A percentile compares a stretch with the other conserved stretches of the same genome.
phyloP scores from a whole-genome alignment of 2,888 invertebrate genomes.

The Antheraea assamensis region DNA sequence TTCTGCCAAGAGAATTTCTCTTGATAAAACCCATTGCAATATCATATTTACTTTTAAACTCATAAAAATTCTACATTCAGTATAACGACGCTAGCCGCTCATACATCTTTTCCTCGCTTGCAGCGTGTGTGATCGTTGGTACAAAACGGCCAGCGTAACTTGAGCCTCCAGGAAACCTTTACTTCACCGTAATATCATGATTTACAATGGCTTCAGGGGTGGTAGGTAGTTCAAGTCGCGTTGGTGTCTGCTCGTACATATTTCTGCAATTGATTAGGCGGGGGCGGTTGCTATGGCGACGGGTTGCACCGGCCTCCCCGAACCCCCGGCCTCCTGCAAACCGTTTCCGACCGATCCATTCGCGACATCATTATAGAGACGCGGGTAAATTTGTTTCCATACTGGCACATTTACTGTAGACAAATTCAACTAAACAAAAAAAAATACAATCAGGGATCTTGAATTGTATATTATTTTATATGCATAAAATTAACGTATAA shows the following conservation, averaged over 20 bases:
- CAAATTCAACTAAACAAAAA: neutral
- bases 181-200: slow-evolving; percentile 22
- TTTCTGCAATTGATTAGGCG: slow-evolving; percentile 83
- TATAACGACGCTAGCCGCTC: slow-evolving; percentile 29
- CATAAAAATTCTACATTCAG: slow-evolving; percentile 6
- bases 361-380: slow-evolving; percentile 47
- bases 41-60: slow-evolving; percentile 5
- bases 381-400: slow-evolving; percentile 30
- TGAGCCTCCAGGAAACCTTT: slow-evolving; percentile 41
- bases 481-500: neutral
- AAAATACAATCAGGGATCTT: neutral
- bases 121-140: slow-evolving; percentile 37
- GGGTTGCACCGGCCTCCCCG: slow-evolving; percentile 46
- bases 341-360: slow-evolving; percentile 23
- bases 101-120: slow-evolving; percentile 71
- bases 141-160: slow-evolving; percentile 39
- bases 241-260: slow-evolving; percentile 76
- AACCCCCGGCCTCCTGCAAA: slow-evolving; percentile 27
- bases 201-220: slow-evolving; percentile 36
- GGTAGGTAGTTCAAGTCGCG: slow-evolving; percentile 36
- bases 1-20: slow-evolving; percentile 6
- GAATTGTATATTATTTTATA: neutral
- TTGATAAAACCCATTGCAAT: neutral
- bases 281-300: slow-evolving; percentile 78
- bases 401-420: slow-evolving; percentile 9